Evolutionary conservation across 2,113 vertebrate genomes (phyloP).

Genomic region (Grallaria varia): DNA sequence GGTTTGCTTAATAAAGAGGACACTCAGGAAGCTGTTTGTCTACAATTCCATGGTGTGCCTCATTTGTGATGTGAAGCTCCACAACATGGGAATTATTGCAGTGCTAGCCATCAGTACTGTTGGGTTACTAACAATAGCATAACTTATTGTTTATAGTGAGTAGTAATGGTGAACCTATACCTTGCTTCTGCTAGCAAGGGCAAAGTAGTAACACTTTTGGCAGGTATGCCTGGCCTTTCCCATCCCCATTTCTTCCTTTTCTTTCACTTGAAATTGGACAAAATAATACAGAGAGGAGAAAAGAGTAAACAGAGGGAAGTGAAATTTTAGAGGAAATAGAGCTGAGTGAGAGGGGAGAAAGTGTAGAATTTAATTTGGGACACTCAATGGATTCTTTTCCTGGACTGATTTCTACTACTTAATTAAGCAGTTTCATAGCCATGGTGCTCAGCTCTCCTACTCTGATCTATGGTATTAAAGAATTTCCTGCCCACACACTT

Average conservation of each 20-base stretch:
- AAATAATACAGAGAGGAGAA: neutral
- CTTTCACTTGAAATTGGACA: neutral
- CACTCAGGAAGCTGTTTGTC: neutral
- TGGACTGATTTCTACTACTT: slow-evolving; percentile 3
- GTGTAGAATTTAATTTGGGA: neutral
- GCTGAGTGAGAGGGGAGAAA: neutral
- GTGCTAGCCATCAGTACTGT: neutral
- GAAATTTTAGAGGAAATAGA: neutral
- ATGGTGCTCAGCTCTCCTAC: neutral
- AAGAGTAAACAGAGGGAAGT: neutral
- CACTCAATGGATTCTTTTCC: neutral
- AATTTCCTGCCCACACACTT: slow-evolving; percentile 8
- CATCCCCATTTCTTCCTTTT: neutral
- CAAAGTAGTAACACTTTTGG: neutral
- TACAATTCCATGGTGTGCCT: neutral
- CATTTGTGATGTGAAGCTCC: neutral
- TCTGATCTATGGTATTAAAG: slow-evolving; percentile 8
- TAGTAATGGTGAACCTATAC: neutral
- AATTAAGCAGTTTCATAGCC: slow-evolving; percentile 24
- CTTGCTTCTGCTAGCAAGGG: neutral
- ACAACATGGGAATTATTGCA: neutral
- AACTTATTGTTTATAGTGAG: neutral
- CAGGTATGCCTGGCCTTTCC: neutral
- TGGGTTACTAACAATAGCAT: neutral
- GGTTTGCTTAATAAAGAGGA: slow-evolving; percentile 25